A percentile compares a stretch with the other conserved stretches of the same genome.
phyloP scores from a whole-genome alignment of 2,888 invertebrate genomes.

The Drosophila colorata region DNA sequence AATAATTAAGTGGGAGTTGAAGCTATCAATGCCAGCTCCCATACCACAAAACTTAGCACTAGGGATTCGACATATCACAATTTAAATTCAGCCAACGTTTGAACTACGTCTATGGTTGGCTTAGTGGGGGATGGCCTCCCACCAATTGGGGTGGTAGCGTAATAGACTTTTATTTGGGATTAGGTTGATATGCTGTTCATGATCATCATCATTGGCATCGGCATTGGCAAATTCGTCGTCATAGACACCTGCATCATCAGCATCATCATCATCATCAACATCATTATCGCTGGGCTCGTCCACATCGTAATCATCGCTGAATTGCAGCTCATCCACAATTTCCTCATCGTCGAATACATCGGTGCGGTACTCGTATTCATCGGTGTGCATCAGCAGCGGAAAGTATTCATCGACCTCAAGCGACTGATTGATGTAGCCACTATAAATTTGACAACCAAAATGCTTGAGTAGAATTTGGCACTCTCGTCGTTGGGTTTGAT shows the following conservation, averaged over 20 bases:
- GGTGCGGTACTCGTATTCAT: slow-evolving; percentile 75
- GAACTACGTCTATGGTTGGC: slow-evolving; percentile 9
- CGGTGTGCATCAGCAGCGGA: slow-evolving; percentile 87
- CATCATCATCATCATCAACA: slow-evolving; percentile 61
- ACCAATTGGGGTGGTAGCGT: slow-evolving; percentile 32
- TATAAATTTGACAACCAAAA: slow-evolving; percentile 86
- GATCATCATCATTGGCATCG: slow-evolving; percentile 2
- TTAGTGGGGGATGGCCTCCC: slow-evolving; percentile 13
- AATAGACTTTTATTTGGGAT: slow-evolving; percentile 50
- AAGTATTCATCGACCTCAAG: slow-evolving; percentile 96
- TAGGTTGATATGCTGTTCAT: slow-evolving; percentile 26
- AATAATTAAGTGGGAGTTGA: neutral
- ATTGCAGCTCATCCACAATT: slow-evolving; percentile 82
- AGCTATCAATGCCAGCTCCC: slow-evolving; percentile 30
- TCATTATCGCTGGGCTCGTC: slow-evolving; percentile 65
- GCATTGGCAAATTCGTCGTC: slow-evolving; percentile 41
- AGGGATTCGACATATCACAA: slow-evolving; percentile 46
- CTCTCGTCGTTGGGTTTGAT: slow-evolving; percentile 24
- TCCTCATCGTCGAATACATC: slow-evolving; percentile 80
- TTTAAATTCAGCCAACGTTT: slow-evolving; percentile 4
- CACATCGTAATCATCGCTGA: slow-evolving; percentile 80
- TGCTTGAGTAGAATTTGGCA: slow-evolving; percentile 46
- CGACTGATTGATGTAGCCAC: slow-evolving; percentile 97
- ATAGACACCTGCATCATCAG: slow-evolving; percentile 43
- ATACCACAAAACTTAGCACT: slow-evolving; percentile 33